Evolutionary conservation across 2,888 invertebrate genomes (phyloP).

Genomic region (Exephanes ischioxanthus): DNA sequence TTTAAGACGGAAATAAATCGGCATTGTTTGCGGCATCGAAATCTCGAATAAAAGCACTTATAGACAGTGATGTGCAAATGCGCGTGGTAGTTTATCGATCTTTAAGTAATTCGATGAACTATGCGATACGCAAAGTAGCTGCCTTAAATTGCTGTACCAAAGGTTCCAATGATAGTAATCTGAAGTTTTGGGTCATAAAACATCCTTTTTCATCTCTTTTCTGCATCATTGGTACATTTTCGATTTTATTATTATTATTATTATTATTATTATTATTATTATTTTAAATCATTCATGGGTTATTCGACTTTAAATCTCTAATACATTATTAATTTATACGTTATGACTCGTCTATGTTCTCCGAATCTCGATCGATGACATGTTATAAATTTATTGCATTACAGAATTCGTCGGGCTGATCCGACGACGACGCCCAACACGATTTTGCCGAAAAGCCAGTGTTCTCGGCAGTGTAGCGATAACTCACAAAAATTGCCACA

Average conservation of each 20-base stretch:
- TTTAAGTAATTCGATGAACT: slow-evolving; percentile 15
- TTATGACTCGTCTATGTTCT: too few relatives aligned
- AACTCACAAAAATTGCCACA: not conserved
- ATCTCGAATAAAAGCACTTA: slow-evolving; percentile 24
- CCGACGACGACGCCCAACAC: not conserved
- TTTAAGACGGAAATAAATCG: not conserved
- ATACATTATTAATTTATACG: too few relatives aligned
- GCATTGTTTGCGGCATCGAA: slow-evolving; percentile 14
- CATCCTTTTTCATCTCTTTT: too few relatives aligned
- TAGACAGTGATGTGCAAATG: not conserved
- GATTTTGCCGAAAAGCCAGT: not conserved
- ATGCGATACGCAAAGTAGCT: not conserved
- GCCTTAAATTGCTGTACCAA: not conserved
- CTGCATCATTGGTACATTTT: too few relatives aligned
- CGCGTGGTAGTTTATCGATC: slow-evolving; percentile 24
- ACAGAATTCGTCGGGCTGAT: not conserved
- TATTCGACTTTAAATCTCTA: too few relatives aligned
- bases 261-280: too few relatives aligned
- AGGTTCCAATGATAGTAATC: too few relatives aligned
- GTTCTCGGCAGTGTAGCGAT: not conserved
- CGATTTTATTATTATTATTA: too few relatives aligned
- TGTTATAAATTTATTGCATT: not conserved
- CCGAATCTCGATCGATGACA: too few relatives aligned
- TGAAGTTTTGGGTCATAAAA: too few relatives aligned
- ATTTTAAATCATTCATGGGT: too few relatives aligned